phyloP scores from a whole-genome alignment of 2,888 invertebrate species.

The Tethea ocularis region DNA sequence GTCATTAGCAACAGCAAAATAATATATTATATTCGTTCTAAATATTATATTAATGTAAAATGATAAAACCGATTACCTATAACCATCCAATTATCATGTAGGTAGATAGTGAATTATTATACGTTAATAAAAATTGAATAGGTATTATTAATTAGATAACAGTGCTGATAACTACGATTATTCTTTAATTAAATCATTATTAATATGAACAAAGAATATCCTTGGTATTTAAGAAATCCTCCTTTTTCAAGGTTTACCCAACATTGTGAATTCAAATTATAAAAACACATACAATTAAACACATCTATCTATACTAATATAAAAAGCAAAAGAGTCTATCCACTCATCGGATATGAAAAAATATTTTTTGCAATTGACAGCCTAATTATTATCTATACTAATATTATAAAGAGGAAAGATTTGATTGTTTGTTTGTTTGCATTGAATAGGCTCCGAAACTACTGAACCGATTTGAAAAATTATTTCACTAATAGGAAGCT shows the following conservation, averaged over 20 bases:
- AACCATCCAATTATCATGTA: conserved; percentile 42
- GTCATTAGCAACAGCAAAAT: conserved; percentile 26
- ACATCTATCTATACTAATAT: too few relatives aligned
- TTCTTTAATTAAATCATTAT: neutral
- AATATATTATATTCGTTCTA: conserved; percentile 32
- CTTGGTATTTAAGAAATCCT: neutral
- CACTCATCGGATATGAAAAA: too few relatives aligned
- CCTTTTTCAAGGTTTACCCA: neutral
- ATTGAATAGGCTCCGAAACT: too few relatives aligned
- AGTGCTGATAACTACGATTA: conserved; percentile 1
- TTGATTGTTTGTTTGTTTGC: too few relatives aligned
- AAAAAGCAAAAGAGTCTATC: too few relatives aligned
- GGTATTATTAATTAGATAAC: conserved; percentile 18
- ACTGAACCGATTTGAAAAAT: too few relatives aligned
- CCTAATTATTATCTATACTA: too few relatives aligned
- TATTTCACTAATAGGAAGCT: too few relatives aligned
- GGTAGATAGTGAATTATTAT: conserved; percentile 16
- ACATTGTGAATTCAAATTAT: neutral
- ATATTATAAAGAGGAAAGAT: too few relatives aligned
- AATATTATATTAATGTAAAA: conserved; percentile 37
- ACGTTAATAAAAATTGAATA: too few relatives aligned
- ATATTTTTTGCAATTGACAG: too few relatives aligned
- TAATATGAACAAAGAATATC: neutral
- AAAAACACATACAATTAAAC: too few relatives aligned
- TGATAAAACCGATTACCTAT: conserved; percentile 39